phyloP scores from a whole-genome alignment of 2,888 invertebrate genomes.

The Bedellia somnulentella region DNA sequence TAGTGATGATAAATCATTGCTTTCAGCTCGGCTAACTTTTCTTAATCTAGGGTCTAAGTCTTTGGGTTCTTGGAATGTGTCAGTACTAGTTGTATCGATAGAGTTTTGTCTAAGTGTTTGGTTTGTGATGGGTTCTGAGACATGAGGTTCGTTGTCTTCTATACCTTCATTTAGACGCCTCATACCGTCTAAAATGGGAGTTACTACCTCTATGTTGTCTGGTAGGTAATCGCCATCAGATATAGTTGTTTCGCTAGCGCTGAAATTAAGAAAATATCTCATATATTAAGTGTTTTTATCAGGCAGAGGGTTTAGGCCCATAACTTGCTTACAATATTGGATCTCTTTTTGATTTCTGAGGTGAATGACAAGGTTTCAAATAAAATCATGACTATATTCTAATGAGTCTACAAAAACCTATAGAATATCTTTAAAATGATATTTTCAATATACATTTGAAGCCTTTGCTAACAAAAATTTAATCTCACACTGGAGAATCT shows the following conservation, averaged over 20 bases:
- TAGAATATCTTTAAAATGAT: neutral
- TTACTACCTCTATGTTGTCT: slow-evolving; percentile 52
- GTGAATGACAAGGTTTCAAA: too few relatives aligned
- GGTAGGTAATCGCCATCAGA: slow-evolving; percentile 46
- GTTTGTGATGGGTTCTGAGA: slow-evolving; percentile 10
- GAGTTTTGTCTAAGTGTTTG: slow-evolving; percentile 12
- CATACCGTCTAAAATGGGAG: slow-evolving; percentile 46
- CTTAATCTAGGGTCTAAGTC: slow-evolving; percentile 19
- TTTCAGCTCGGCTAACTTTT: slow-evolving; percentile 37
- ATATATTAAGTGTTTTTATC: too few relatives aligned
- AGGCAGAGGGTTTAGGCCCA: too few relatives aligned
- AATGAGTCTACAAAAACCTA: too few relatives aligned
- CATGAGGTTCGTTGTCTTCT: slow-evolving; percentile 16
- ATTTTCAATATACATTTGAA: neutral
- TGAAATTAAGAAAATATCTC: slow-evolving; percentile 18
- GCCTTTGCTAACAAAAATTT: too few relatives aligned
- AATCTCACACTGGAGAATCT: too few relatives aligned
- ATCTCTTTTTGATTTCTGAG: too few relatives aligned
- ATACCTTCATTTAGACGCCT: slow-evolving; percentile 26
- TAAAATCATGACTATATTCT: too few relatives aligned
- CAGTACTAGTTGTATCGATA: slow-evolving; percentile 24
- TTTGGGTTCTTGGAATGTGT: slow-evolving; percentile 34
- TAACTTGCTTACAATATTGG: too few relatives aligned
- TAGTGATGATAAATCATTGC: slow-evolving; percentile 32
- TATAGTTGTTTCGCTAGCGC: slow-evolving; percentile 39